Conservation (phyloP, 2,113 vertebrate species). For the Bubalus kerabau region DNA sequence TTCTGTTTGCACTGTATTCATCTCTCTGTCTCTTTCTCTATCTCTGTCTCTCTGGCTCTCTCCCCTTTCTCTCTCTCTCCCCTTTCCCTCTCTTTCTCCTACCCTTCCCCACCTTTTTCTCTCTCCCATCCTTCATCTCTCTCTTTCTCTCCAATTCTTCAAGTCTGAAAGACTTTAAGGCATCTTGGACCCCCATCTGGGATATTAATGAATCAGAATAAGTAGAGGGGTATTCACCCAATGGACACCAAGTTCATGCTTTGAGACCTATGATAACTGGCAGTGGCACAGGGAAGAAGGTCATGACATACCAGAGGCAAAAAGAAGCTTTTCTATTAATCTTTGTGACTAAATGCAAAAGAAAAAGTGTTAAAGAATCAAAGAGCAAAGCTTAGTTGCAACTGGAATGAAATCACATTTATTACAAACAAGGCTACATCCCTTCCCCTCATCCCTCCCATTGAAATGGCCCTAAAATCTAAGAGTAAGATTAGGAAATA, state of each 20-base stretch:
- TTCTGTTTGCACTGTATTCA: not conserved
- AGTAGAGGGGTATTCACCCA: not conserved
- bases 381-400: not conserved
- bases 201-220: not conserved
- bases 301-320: not conserved
- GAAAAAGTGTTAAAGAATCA: not conserved
- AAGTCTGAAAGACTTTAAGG: not conserved
- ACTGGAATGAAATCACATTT: not conserved
- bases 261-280: not conserved
- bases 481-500: not conserved
- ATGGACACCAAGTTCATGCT: not conserved
- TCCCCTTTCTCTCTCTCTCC: not conserved
- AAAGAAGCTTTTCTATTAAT: not conserved
- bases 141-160: not conserved
- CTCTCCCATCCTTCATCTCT: not conserved
- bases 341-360: not conserved
- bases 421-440: not conserved
- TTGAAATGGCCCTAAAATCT: not conserved
- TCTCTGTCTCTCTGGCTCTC: not conserved
- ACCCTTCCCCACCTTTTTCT: no score
- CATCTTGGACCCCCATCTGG: not conserved
- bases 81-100: not conserved
- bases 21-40: not conserved
- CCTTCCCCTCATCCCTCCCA: not conserved
- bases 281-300: not conserved